Evolutionary conservation across 1,140 invertebrate genomes (phyloP), one percentile per base, ranked within the genome.

Genomic region (Delia radicum): DNA sequence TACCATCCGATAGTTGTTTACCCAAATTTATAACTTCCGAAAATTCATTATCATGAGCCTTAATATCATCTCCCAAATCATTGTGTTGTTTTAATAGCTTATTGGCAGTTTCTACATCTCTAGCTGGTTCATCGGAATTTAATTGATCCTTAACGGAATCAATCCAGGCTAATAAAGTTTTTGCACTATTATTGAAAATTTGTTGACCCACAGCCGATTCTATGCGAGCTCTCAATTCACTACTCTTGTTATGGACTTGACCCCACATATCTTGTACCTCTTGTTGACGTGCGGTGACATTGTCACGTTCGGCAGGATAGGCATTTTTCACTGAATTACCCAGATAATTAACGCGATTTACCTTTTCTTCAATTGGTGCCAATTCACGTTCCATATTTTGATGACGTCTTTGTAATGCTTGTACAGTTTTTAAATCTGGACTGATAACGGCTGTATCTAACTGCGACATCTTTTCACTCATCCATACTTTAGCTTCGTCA

Each of bases 191-290:
- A 80, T 94, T 94, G 85, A 99, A 99, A 78, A 98, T 95, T 86
- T 98, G 95, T 80, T 95, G 93, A 0, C 97, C 97, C 10, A 98
- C 95, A 13, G 96, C 95, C 83, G 96, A 95, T 86, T 98, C 95
- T 10, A 99, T 89, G 73, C 94, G 87, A 0, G 91, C 91, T 76
- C 94, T 89, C 24, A 96, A 88, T 69, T 96, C 93, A 12, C 90
- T 89, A 1, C 96, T 95, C 81, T 96, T 96, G 3, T 91, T 91
- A 85, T 94, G 90, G 33, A 98, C 93, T 82, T 94, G 91, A 75
- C 93, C 91, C 96, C 97, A 99, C 78, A 97, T 88, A 75, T 92
- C 90, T 78, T 93, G 90, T 27, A 99, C 92, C 86, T 98, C 94
- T 78, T 92, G 91, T 86, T 97, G 94, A 65, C 95, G 90, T 3